These are phyloP conservation scores for Drosophila limbata DNA, from an alignment of 2,888 invertebrate genomes.

Conservation along the genomic window DNA sequence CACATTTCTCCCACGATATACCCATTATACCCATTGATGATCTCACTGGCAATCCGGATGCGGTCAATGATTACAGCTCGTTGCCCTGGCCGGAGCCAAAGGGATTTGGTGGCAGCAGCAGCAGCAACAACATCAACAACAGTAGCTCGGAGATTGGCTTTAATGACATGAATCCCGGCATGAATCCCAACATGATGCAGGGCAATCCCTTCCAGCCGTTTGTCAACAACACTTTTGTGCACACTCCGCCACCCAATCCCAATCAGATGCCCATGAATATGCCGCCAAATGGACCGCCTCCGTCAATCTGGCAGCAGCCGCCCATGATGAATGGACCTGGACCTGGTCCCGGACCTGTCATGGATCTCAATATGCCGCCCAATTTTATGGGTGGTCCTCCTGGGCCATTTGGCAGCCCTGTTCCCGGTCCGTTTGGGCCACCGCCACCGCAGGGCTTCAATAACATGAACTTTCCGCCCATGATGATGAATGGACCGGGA, in stretches of 20 bases:
- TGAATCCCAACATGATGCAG: conserved; percentile 52
- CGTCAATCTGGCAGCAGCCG: conserved; percentile 66
- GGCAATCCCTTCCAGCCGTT: conserved; percentile 81
- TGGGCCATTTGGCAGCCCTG: conserved; percentile 62
- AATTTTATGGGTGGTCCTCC: conserved; percentile 61
- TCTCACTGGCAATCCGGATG: conserved; percentile 92
- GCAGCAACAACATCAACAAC: not conserved
- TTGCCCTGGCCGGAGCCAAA: conserved; percentile 95
- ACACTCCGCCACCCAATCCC: conserved; percentile 34
- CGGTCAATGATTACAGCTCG: conserved; percentile 91
- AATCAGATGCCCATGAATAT: conserved; percentile 49
- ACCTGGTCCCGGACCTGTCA: conserved; percentile 20
- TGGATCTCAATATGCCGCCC: conserved; percentile 64
- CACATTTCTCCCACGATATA: conserved; percentile 91
- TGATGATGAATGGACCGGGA: conserved; percentile 69
- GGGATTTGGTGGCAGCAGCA: conserved; percentile 81
- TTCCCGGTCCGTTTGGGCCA: conserved; percentile 54
- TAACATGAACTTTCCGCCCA: conserved; percentile 72
- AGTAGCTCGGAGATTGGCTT: conserved; percentile 5
- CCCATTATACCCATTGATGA: conserved; percentile 95
- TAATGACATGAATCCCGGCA: conserved; percentile 34
- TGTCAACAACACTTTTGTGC: conserved; percentile 57
- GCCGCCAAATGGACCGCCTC: conserved; percentile 52
- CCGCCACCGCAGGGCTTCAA: conserved; percentile 52
- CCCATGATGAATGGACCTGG: conserved; percentile 69